phyloP scores from a whole-genome alignment of 2,797 vertebrate species.

The Etheostoma perlongum region DNA sequence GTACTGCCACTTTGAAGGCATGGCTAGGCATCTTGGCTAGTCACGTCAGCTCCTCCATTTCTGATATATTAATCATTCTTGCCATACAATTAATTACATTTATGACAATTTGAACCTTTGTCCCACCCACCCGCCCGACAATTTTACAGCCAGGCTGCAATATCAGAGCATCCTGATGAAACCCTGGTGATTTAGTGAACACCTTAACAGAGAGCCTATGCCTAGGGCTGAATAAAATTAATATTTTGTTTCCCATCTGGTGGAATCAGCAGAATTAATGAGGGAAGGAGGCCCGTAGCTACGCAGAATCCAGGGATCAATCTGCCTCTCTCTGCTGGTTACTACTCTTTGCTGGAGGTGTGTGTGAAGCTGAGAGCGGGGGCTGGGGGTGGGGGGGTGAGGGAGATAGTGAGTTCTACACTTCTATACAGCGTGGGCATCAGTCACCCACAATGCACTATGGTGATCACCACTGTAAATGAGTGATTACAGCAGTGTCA shows the following conservation, averaged over 20 bases:
- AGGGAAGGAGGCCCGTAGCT: conserved; percentile 94
- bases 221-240: conserved; percentile 99
- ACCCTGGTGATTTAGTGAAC: conserved; percentile 94
- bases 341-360: conserved; percentile 87
- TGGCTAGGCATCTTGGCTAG: conserved; percentile 88
- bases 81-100: conserved; percentile 99
- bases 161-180: conserved; percentile 90
- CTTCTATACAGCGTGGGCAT: conserved; percentile 74
- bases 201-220: conserved; percentile 94
- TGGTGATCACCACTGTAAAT: conserved; percentile 81
- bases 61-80: conserved; percentile 97
- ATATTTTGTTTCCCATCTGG: conserved; percentile 99
- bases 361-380: conserved; percentile 44
- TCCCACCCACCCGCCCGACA: conserved; percentile 82
- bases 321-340: conserved; percentile 87
- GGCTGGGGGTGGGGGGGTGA: conserved; percentile 1
- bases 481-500: conserved; percentile 79
- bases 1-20: conserved; percentile 94
- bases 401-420: conserved; percentile 60
- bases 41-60: conserved; percentile 87
- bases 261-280: conserved; percentile 99
- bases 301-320: conserved; percentile 91
- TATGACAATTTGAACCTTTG: conserved; percentile 97
- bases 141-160: conserved; percentile 90
- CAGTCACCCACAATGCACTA: conserved; percentile 68